Evolutionary conservation across 2,888 invertebrate genomes (phyloP), one percentile per base, ranked within the genome.

Genomic region (Plemyria rubiginata): DNA sequence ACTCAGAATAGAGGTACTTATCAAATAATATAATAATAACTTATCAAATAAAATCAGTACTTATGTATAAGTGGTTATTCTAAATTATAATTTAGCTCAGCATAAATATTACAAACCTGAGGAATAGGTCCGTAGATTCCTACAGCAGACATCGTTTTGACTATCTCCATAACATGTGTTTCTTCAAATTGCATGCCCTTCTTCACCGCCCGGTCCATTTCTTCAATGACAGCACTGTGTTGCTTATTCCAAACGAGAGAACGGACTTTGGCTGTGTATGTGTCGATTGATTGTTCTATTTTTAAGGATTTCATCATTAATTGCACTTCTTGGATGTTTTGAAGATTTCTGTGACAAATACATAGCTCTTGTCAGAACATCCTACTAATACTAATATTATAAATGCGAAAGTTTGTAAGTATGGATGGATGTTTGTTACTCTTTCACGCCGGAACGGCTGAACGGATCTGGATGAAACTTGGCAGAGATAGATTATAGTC

Each of bases 221-320:
- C 87, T 16, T 85, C 81, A 2, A 86, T 50, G 48, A 94, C 70
- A 0, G 76, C 72, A 0, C 78, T 73, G 2, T 76, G 50, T 56
- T 92, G 81, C 3, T 87, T 89, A 59, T 93, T 93, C 76, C 86
- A 93, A 4, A 93, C 91, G 32, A 94, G 84, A 0, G 93, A 94
- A 56, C 88, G 85, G 0, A 94, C 84, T 40, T 94, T 77, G 5
- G 93, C 87, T 0, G 92, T 87, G 64, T 93, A 91, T 0, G 94
- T 95, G 40, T 90, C 89, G 3, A 84, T 65, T 15, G 92, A 91
- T 2, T 85, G 81, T 0, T 84, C 71, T 1, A 95, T 74, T 57
- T 94, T 93, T 0, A 94, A 87, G 0, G 94, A 92, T 52, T 84
- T 88, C 95, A 96, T 95, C 79, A 94, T 94, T 41, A 87, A 86